These are phyloP conservation scores for Etheostoma perlongum DNA, from an alignment of 2,797 vertebrate genomes.

Conservation along the genomic window DNA sequence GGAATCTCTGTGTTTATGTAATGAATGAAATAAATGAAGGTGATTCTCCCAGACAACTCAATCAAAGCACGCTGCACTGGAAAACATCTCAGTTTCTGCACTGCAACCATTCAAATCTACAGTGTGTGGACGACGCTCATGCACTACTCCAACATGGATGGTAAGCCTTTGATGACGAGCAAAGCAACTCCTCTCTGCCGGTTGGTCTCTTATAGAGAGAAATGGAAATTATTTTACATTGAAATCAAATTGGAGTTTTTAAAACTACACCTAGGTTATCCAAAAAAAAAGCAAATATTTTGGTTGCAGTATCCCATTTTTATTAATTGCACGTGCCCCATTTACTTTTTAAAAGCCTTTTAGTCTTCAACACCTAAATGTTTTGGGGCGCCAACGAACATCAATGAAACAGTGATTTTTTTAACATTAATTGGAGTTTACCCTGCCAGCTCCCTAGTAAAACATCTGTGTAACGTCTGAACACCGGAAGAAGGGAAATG, in stretches of 20 bases:
- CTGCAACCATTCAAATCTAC: neutral
- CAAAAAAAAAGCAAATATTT: neutral
- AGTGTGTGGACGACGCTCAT: neutral
- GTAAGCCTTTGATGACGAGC: neutral
- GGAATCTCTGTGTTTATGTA: conserved; percentile 13
- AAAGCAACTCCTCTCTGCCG: conserved; percentile 12
- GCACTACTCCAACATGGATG: neutral
- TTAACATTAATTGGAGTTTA: too few species aligned
- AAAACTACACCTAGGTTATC: conserved; percentile 2
- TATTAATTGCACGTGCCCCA: conserved; percentile 52
- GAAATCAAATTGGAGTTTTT: neutral
- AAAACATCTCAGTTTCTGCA: neutral
- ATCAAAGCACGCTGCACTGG: neutral
- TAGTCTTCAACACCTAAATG: neutral
- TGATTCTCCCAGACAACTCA: conserved; percentile 1
- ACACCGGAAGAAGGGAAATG: too few species aligned
- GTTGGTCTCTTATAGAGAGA: conserved; percentile 14
- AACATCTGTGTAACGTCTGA: too few species aligned
- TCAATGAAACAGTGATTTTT: neutral
- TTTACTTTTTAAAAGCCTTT: conserved; percentile 34
- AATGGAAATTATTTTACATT: neutral
- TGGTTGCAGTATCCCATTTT: neutral
- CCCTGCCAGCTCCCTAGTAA: too few species aligned
- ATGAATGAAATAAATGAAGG: neutral
- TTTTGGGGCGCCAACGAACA: neutral